A percentile compares a stretch with the other conserved stretches of the same genome.
Conservation (phyloP, 2,113 vertebrate species). For the Charina bottae region DNA sequence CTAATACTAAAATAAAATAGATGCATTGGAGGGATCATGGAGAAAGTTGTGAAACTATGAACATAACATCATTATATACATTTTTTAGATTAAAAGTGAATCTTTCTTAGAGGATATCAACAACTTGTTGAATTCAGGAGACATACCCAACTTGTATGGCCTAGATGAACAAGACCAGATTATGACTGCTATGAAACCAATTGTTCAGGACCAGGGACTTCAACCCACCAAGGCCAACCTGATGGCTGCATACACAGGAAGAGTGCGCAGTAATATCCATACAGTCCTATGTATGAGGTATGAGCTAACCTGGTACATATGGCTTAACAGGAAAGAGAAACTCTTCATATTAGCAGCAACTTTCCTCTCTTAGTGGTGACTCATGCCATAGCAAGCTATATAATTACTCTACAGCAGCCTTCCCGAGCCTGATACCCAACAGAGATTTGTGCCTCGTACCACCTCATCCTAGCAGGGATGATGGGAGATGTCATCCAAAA, state of each 20-base stretch:
- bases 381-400: not conserved
- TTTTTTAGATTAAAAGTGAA: constrained; percentile 86
- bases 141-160: constrained; percentile 87
- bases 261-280: constrained; percentile 87
- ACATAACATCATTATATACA: not conserved
- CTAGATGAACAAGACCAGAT: constrained; percentile 87
- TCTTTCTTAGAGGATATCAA: constrained; percentile 94
- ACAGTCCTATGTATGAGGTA: constrained; percentile 94
- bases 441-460: not conserved
- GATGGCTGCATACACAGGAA: constrained; percentile 83
- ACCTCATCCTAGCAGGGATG: not conserved
- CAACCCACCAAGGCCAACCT: constrained; percentile 89
- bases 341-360: not conserved
- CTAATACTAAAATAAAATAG: not conserved
- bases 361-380: not conserved
- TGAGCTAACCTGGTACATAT: not conserved
- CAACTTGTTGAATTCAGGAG: constrained; percentile 89
- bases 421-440: not conserved
- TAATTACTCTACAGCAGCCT: not conserved
- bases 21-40: not conserved
- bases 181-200: constrained; percentile 80
- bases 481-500: not conserved
- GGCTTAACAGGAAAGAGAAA: not conserved
- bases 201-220: constrained; percentile 84
- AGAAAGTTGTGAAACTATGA: not conserved